Evolutionary conservation across 2,888 invertebrate genomes (phyloP), one percentile per base, ranked within the genome.

Genomic region (Drosophila sordidapex): DNA sequence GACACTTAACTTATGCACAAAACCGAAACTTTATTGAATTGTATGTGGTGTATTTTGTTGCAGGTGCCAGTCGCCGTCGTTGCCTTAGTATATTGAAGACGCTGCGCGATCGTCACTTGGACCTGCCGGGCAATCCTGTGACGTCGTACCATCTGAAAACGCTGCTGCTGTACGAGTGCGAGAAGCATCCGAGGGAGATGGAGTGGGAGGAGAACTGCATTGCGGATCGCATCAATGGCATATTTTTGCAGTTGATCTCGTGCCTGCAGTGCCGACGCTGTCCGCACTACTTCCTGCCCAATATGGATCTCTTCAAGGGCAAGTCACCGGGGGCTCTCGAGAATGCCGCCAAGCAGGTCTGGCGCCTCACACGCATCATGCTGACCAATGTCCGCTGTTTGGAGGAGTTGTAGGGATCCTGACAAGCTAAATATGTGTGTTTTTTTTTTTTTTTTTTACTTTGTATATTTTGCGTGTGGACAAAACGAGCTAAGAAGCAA

Each of bases 171-270:
- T 98, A 98, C 94, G 99, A 99, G 93, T 99, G 99, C 93, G 99
- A 99, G 94, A 99, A 99, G 92, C 99, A 99, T 93, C 98, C 98
- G 1, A 94, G 97, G 70, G 98, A 98, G 93, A 95, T 96, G 89
- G 98, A 99, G 91, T 99, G 99, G 99, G 98, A 98, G 93, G 98
- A 99, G 92, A 95, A 96, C 6, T 97, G 97, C 80, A 95, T 99
- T 79, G 98, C 97, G 1, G 98, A 99, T 94, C 95, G 98, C 60
- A 97, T 98, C 90, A 98, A 98, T 93, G 98, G 99, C 5, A 98
- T 99, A 77, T 96, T 99, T 83, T 95, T 99, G 76, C 99, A 99
- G 94, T 94, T 99, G 91, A 99, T 99, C 89, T 98, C 98, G 35
- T 98, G 98, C 92, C 95, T 99, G 82, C 99, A 99, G 93, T 99